These are phyloP conservation scores for Lampris megalopsis DNA, from an alignment of 2,113 vertebrate species.

Conservation along the genomic window DNA sequence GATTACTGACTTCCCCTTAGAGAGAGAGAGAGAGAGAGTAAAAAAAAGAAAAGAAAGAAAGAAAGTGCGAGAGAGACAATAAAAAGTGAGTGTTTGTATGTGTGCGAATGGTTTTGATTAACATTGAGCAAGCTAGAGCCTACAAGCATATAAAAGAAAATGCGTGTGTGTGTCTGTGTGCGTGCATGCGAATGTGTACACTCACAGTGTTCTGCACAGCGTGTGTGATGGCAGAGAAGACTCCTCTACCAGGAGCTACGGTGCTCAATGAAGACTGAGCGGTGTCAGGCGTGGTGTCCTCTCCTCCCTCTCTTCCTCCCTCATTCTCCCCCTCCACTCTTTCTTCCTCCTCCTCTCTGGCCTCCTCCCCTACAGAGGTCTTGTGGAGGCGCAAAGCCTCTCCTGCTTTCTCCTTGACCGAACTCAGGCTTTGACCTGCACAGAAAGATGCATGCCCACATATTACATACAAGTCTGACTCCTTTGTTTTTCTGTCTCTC, in stretches of 20 bases:
- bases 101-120: background rate
- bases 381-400: constrained; percentile 87
- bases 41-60: background rate
- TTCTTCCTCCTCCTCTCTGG: constrained; percentile 42
- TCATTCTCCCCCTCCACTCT: constrained; percentile 44
- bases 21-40: constrained; percentile 3
- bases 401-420: constrained; percentile 93
- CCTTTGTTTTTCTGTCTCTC: too few species aligned
- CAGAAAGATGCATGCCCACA: constrained; percentile 8
- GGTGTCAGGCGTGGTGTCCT: constrained; percentile 53
- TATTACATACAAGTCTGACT: background rate
- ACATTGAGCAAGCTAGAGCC: too few species aligned
- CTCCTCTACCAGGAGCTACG: constrained; percentile 80
- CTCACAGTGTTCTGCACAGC: constrained; percentile 95
- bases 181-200: constrained; percentile 9
- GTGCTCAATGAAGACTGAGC: constrained; percentile 64
- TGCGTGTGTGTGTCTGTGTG: constrained; percentile 4
- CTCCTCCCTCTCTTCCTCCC: constrained; percentile 42
- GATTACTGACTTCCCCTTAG: constrained; percentile 93
- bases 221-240: constrained; percentile 90
- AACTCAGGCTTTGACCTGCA: constrained; percentile 91
- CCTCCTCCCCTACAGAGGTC: constrained; percentile 83
- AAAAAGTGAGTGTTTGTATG: background rate
- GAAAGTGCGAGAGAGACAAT: background rate
- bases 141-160: background rate